phyloP scores from a whole-genome alignment of 2,113 vertebrate species.

The Corythaeola cristata region DNA sequence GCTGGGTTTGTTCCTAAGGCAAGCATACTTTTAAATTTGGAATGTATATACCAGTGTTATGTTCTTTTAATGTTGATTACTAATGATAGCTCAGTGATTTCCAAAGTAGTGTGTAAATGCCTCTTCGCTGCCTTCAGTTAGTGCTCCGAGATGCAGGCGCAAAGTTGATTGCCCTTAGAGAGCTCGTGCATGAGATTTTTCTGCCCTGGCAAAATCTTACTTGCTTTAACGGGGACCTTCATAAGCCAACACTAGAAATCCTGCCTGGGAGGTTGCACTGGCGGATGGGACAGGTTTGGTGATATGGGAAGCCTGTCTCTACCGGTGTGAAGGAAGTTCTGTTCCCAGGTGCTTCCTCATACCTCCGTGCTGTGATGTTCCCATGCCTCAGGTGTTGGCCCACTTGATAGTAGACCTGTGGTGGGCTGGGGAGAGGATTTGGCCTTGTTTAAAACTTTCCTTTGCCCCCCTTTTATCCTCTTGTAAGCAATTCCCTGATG shows the following conservation, averaged over 20 bases:
- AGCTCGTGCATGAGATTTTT: neutral
- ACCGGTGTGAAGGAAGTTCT: neutral
- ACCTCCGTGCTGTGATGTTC: neutral
- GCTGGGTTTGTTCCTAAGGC: neutral
- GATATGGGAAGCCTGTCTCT: fast-evolving
- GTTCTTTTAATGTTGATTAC: neutral
- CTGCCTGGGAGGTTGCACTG: neutral
- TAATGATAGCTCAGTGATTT: neutral
- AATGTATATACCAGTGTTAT: neutral
- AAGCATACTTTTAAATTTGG: neutral
- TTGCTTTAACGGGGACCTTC: neutral
- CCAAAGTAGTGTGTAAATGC: neutral
- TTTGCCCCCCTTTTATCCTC: neutral
- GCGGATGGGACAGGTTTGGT: neutral
- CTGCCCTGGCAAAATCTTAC: neutral
- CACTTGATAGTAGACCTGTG: neutral
- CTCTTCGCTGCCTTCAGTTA: neutral
- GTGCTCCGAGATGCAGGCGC: neutral
- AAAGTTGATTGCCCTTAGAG: neutral
- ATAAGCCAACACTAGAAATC: neutral
- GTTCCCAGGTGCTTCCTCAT: neutral
- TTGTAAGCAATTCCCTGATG: neutral
- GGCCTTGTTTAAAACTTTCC: neutral
- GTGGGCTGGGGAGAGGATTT: neutral
- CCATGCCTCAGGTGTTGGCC: fast-evolving